Base-by-base conservation (phyloP, 2,888 invertebrate genomes). In the Patella caerulea region DNA sequence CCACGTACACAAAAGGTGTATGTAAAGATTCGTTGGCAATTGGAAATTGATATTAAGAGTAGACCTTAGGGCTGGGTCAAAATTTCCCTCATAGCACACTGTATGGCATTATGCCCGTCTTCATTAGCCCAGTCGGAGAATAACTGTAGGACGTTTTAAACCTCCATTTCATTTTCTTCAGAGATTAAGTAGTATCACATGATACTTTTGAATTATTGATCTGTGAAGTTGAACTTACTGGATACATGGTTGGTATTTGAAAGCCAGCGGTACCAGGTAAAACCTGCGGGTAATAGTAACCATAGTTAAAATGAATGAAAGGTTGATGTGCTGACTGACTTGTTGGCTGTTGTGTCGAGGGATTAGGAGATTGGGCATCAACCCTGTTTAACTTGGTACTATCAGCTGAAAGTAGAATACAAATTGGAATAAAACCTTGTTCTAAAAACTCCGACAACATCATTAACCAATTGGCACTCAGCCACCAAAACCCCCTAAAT, bases 361-460 rank as follows among this genome's bases (percentile, higher is more conserved):
- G 95, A 85, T 95, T 95, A 72, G 96, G 95, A 83, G 95, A 95
- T 86, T 95, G 95, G 91, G 95, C 95, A 92, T 95, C 95, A 92
- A 95, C 95, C 85, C 95, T 94, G 89, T 95, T 93, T 85, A 92
- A 84, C 83, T 92, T 92, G 59, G 87, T 88, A 79, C 81, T 83
- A 75, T 86, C 86, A 72, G 82, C 79, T 45, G 45, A 45, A 45
- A 45, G 9, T 45, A 45, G 45, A 45, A 9, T 9, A 45, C 45
- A 45, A 9, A 45, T 9, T 45, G 45, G 45, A 45, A 45, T 69
- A 65, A 65, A 65, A 56, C 9, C 0, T 65, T 19, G n/a, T 65
- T 65, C 19, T 65, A n/a, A 65, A 65, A 65, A 11, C 45, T 7
- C 7, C 45, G 9, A 45, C 45, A 45, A 45, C 45, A 45, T 45